Base-by-base conservation (phyloP, 2,888 invertebrate species). In the Campoplex nolae region DNA sequence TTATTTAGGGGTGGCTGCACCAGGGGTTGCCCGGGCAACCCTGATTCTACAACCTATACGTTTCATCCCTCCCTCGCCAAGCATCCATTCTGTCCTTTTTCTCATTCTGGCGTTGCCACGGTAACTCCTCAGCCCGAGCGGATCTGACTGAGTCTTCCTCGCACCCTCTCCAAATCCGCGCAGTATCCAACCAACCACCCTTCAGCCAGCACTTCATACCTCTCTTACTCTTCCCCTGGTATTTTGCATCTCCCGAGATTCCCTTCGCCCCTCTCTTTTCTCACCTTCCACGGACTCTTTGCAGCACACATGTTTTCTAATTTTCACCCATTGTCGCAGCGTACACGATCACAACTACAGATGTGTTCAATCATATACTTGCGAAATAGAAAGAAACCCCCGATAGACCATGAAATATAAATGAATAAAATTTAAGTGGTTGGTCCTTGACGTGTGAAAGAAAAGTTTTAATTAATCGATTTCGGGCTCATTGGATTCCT, bases 11-110 rank as follows among this genome's bases (percentile, higher is more conserved):
- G 88, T 88, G 85, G 89, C 87, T 85, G 78, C 73, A 71, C 82
- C 71, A 89, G 89, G 89, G 91, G 94, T 94, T 93, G 90, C 94
- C 94, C 90, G 91, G 93, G 94, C 93, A 94, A 94, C 94, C 88
- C 89, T 84, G 71, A 85, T 90, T 86, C 83, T 54, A 54, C 79
- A 48, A 71, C 77, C 58, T 77, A 75, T 75, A 91, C 91, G 90
- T 90, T 88, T 48, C 74, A 79, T 62, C 76, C 48, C 62, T 77
- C 71, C 28, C 51, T 62, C 75, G 8, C 58, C 13, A 42, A 51
- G 23, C 58, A 70, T 38, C 76, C 65, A 56, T 78, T 77, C 77
- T 62, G 48, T 68, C 79, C 67, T 82, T 82, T 78, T 80, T 83
- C 83, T 82, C 77, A 74, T 82, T 85, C 88, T 81, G 68, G 74